Conservation (phyloP, 2,888 invertebrate species). For the Meandrusa payeni region DNA sequence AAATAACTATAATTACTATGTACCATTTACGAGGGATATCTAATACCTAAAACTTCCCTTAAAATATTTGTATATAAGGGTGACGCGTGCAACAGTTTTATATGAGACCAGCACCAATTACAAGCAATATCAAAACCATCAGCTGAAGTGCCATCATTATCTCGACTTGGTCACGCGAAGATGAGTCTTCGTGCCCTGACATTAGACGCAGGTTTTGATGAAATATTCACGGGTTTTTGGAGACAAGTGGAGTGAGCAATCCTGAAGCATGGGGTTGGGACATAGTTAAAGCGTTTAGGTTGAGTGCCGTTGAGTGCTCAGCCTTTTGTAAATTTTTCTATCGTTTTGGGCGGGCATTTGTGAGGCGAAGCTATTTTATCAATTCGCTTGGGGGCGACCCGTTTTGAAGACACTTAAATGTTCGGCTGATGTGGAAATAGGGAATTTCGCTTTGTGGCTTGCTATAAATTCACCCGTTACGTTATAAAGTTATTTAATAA, state of each 20-base stretch:
- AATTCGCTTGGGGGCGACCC: conserved; percentile 62
- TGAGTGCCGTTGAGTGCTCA: conserved; percentile 66
- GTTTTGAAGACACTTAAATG: conserved; percentile 61
- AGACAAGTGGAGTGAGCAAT: conserved; percentile 80
- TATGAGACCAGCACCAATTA: conserved; percentile 74
- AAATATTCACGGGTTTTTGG: conserved; percentile 71
- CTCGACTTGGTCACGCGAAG: conserved; percentile 51
- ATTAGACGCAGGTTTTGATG: conserved; percentile 61
- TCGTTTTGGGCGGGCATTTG: conserved; percentile 65
- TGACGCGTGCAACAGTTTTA: conserved; percentile 77
- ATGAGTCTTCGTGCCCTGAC: conserved; percentile 48
- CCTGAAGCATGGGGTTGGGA: conserved; percentile 74
- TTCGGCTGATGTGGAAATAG: conserved; percentile 33
- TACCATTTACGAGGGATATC: conserved; percentile 5
- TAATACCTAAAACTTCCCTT: conserved; percentile 28
- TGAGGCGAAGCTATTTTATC: conserved; percentile 69
- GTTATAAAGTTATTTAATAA: no score
- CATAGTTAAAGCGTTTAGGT: conserved; percentile 80
- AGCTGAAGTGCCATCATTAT: conserved; percentile 79
- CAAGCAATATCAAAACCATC: conserved; percentile 73
- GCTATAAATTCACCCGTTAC: no score
- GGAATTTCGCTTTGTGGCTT: conserved; percentile 31
- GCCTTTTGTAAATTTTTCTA: conserved; percentile 76
- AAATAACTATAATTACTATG: no score
- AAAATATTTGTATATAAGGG: conserved; percentile 52